Base-by-base conservation (phyloP, 2,797 vertebrate genomes). In the Lutra lutra region DNA sequence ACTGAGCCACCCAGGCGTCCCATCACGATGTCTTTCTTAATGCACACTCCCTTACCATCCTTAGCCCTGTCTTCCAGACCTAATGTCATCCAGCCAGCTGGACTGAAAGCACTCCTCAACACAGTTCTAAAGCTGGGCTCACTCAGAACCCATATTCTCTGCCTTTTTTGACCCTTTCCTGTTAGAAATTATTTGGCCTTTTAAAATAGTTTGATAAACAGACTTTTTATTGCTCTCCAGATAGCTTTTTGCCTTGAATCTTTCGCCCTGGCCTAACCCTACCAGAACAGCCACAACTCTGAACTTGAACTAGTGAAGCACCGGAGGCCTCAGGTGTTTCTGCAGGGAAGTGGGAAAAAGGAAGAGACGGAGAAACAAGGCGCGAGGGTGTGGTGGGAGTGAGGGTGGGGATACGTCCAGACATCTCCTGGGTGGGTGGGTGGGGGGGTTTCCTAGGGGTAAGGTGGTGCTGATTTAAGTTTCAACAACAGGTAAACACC, bases 1-100 rank as follows among this genome's bases (percentile, higher is more conserved):
- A n/a, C n/a, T n/a, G n/a, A n/a, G n/a, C n/a, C n/a, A n/a, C n/a
- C n/a, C n/a, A n/a, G n/a, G n/a, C n/a, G n/a, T n/a, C n/a, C n/a
- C n/a, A n/a, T n/a, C 25, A 60, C 58, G 51, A 43, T 58, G 73
- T 73, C 51, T 90, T 84, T 94, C 78, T 83, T 95, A 88, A 43
- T 8, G 7, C 14, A 7, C 5, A 40, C 38, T 68, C 32, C 40
- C 91, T 38, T 73, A 40, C n/a, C 56, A 38, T 35, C 51, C 56
- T 51, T 51, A 48, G 12, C 13, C 51, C 46, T 20, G 83, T 29
- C 20, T 70, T 35, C 46, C 29, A 70, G 35, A 62, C 38, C 62
- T 54, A 40, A 21, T 29, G 14, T 64, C 23, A 40, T 27, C 64
- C 72, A 72, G 23, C 46, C 43, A 40, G 29, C 3, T 56, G 7